These are phyloP conservation scores for Sphaerophoria taeniata DNA, from an alignment of 2,888 invertebrate species.

Conservation along the genomic window DNA sequence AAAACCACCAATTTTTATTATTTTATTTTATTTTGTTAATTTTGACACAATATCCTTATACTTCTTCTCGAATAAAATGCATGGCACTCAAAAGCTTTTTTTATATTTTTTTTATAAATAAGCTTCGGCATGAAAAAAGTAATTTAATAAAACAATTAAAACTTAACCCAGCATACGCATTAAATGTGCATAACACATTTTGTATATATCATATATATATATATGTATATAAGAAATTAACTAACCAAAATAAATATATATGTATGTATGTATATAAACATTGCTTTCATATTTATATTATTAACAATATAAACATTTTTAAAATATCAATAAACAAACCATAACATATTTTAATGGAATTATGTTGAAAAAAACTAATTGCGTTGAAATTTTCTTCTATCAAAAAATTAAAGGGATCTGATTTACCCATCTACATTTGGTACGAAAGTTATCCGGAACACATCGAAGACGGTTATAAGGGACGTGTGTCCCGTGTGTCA, in stretches of 20 bases:
- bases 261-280: conserved; percentile 38
- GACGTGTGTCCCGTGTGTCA: conserved; percentile 94
- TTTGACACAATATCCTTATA: conserved; percentile 20
- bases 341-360: conserved; percentile 41
- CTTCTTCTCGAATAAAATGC: conserved; percentile 21
- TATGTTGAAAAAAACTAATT: conserved; percentile 20
- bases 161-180: conserved; percentile 66
- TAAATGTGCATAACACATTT: conserved; percentile 49
- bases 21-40: conserved; percentile 5
- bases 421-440: conserved; percentile 98
- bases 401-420: conserved; percentile 88
- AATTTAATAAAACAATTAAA: conserved; percentile 59
- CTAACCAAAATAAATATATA: conserved; percentile 5
- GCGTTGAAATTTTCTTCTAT: conserved; percentile 54
- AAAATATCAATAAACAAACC: conserved; percentile 27
- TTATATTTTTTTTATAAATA: background rate
- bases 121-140: conserved; percentile 13
- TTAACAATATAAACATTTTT: conserved; percentile 50
- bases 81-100: conserved; percentile 10
- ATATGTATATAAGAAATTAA: conserved; percentile 24
- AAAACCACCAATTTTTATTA: conserved; percentile 22
- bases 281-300: conserved; percentile 59
- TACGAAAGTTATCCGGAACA: conserved; percentile 99
- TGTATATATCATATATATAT: conserved; percentile 16
- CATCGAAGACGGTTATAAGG: conserved; percentile 97